Conservation (phyloP, 1,140 invertebrate species). For the Drosophila suzukii region DNA sequence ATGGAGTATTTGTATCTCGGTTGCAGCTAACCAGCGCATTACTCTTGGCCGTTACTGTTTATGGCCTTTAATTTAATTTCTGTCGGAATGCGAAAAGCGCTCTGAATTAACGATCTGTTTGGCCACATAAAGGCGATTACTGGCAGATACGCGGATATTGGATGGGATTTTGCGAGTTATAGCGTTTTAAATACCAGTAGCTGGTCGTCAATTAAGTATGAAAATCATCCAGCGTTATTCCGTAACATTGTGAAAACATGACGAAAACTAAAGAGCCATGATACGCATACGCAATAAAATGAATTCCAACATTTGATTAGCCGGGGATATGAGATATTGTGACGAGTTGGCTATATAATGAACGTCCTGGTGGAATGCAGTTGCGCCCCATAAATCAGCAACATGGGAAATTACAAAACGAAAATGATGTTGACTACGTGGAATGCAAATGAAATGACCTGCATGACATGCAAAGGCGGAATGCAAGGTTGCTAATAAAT, state of each 20-base stretch:
- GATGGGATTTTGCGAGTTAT: constrained; percentile 26
- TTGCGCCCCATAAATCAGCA: constrained; percentile 48
- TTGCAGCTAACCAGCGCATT: constrained; percentile 28
- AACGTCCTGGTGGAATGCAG: constrained; percentile 19
- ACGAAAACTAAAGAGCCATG: not conserved
- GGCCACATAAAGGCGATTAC: constrained; percentile 47
- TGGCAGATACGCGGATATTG: constrained; percentile 23
- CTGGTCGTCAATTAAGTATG: constrained; percentile 54
- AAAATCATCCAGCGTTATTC: constrained; percentile 34
- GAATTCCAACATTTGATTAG: constrained; percentile 16
- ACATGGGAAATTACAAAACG: constrained; percentile 24
- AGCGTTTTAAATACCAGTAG: constrained; percentile 58
- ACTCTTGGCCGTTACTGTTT: constrained; percentile 51
- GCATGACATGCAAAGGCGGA: constrained; percentile 35
- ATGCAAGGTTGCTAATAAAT: constrained; percentile 61
- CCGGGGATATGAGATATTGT: not conserved
- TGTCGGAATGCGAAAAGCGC: constrained; percentile 26
- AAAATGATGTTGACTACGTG: constrained; percentile 30
- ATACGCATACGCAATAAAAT: constrained; percentile 14
- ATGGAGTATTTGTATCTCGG: constrained; percentile 1
- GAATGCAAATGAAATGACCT: constrained; percentile 62
- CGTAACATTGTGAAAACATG: constrained; percentile 14
- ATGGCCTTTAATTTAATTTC: constrained; percentile 72
- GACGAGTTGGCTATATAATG: constrained; percentile 5
- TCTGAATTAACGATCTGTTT: constrained; percentile 65